Base-by-base conservation (phyloP, 2,797 vertebrate species). In the Acanthiza pusilla region DNA sequence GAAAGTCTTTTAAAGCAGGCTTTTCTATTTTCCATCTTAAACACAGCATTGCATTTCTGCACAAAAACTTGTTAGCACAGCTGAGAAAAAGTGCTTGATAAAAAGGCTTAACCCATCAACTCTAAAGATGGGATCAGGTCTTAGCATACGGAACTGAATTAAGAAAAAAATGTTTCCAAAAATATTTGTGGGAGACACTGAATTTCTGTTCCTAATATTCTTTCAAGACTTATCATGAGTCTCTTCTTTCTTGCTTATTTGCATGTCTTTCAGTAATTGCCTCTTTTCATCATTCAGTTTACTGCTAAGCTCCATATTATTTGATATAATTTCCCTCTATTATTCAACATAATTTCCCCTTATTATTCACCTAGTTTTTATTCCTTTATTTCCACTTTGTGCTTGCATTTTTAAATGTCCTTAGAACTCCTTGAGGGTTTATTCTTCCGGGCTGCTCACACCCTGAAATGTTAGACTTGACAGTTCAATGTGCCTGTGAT, bases 31-130 rank as follows among this genome's bases (percentile, higher is more conserved):
- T 70, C 48, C 29, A 26, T 70, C 43, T 86, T 77, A 80, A 85
- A 85, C 26, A 74, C 19, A 68, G 67, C 21, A 58, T 38, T 48
- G 11, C 47, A 81, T 88, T 89, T 53, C 85, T 66, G 43, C 81
- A 57, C 71, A 89, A 85, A 85, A 80, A 45, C 50, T 60, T 89
- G 68, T 80, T 88, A 96, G 65, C 53, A 82, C 61, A 91, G 87
- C 91, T 95, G 85, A 93, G 58, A 95, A 91, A 94, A 93, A 79
- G 45, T n/a, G 29, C 62, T 88, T 74, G 47, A 40, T 48, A 90
- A 72, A 94, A 92, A 93, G 32, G 32, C 87, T 80, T 68, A 70
- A 87, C 32, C 60, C 65, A 78, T 72, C 76, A 91, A 4, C 57
- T 83, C 47, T 78, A 67, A 89, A 88, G 76, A 84, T 20, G 36